Evolutionary conservation across 2,113 vertebrate species (phyloP).

Genomic region (Pitta sordida): DNA sequence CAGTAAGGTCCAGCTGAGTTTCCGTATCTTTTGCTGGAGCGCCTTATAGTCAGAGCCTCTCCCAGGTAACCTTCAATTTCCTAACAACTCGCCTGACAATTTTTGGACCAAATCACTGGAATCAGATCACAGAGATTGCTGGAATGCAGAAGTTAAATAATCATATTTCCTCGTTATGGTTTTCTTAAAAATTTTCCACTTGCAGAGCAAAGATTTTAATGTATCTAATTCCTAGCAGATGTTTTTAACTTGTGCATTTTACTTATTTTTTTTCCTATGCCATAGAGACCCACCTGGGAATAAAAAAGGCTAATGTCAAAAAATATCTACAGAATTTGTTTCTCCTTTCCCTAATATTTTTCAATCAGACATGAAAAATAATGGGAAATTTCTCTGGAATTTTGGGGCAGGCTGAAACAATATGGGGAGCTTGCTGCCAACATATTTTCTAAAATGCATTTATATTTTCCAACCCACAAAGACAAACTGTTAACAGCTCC

Average conservation of each 20-base stretch:
- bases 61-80: background rate
- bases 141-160: slow-evolving; percentile 21
- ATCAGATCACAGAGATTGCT: background rate
- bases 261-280: background rate
- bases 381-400: background rate
- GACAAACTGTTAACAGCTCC: background rate
- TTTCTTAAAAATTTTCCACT: background rate
- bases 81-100: background rate
- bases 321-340: background rate
- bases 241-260: background rate
- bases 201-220: background rate
- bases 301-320: background rate
- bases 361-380: background rate
- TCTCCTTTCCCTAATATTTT: background rate
- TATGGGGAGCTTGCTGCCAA: background rate
- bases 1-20: background rate
- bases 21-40: background rate
- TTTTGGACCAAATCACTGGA: background rate
- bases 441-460: slow-evolving; percentile 16
- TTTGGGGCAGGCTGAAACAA: slow-evolving; percentile 19
- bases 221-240: background rate
- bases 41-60: background rate
- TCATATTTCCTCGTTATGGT: background rate
- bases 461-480: background rate
- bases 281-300: background rate